Conservation (phyloP, 2,888 invertebrate genomes). For the Volucella inflata region DNA sequence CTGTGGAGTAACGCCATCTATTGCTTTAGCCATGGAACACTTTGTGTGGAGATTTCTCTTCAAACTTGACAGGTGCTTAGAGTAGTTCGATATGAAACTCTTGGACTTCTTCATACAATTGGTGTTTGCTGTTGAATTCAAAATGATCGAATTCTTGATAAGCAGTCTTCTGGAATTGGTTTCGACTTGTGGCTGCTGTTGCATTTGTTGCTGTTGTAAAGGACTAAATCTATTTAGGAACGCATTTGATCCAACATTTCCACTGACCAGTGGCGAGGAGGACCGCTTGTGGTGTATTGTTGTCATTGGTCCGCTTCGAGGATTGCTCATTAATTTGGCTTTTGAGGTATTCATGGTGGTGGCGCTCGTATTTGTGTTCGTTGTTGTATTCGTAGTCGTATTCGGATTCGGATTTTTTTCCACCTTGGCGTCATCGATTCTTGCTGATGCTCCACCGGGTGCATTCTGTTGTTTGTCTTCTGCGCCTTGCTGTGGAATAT, state of each 20-base stretch:
- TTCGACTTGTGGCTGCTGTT: constrained; percentile 69
- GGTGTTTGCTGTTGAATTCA: constrained; percentile 43
- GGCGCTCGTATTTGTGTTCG: background rate
- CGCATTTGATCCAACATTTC: constrained; percentile 33
- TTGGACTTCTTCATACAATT: constrained; percentile 81
- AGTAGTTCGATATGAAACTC: constrained; percentile 81
- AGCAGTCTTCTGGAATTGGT: constrained; percentile 38
- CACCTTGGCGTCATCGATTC: constrained; percentile 22
- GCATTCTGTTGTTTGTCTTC: constrained; percentile 38
- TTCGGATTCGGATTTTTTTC: constrained; percentile 63
- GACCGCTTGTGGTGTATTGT: constrained; percentile 78
- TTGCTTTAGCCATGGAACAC: constrained; percentile 35
- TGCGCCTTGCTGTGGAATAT: constrained; percentile 81
- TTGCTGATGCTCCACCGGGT: constrained; percentile 8
- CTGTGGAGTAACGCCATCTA: constrained; percentile 26
- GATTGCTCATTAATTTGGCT: constrained; percentile 77
- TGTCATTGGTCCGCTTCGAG: constrained; percentile 77
- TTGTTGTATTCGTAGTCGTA: constrained; percentile 76
- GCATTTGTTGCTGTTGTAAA: constrained; percentile 59
- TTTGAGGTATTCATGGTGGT: constrained; percentile 78
- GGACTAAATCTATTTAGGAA: constrained; percentile 60
- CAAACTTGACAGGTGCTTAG: constrained; percentile 79
- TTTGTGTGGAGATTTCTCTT: constrained; percentile 78
- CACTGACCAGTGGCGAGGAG: constrained; percentile 72
- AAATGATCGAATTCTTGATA: constrained; percentile 63